Percentiles rank a stretch among this genome's conserved stretches.
These are phyloP conservation scores for Centroberyx gerrardi DNA, from an alignment of 2,797 vertebrate genomes.

Conservation along the genomic window DNA sequence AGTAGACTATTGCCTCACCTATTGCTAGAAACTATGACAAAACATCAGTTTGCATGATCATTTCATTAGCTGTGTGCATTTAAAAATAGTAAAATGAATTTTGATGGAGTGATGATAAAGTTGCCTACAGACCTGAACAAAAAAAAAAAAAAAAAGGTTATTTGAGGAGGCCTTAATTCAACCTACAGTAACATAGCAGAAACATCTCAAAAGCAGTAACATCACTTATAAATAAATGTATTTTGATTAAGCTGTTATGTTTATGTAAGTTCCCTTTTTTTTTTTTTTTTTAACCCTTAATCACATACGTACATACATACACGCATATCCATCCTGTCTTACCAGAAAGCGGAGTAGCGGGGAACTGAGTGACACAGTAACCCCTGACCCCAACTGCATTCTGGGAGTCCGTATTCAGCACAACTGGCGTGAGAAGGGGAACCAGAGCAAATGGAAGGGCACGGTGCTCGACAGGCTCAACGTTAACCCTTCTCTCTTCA, in stretches of 20 bases:
- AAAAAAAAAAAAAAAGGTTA: not conserved
- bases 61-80: not conserved
- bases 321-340: constrained; percentile 12
- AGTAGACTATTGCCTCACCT: too few relatives aligned
- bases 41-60: not conserved
- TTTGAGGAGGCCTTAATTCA: not conserved
- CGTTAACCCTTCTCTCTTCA: constrained; percentile 87
- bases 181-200: not conserved
- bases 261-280: not conserved
- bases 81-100: not conserved
- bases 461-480: constrained; percentile 87
- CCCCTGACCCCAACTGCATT: constrained; percentile 85
- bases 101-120: not conserved
- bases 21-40: not conserved
- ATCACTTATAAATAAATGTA: not conserved
- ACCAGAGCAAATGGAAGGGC: constrained; percentile 90
- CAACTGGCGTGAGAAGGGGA: constrained; percentile 89
- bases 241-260: not conserved
- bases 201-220: not conserved
- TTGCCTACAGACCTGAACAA: not conserved
- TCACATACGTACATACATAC: not conserved
- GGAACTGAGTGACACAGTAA: constrained; percentile 86
- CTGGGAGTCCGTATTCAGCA: constrained; percentile 88
- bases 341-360: constrained; percentile 88
- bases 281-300: constrained; percentile 10